Percentiles rank a stretch among this genome's conserved stretches.
phyloP scores from a whole-genome alignment of 2,888 invertebrate genomes.

The Onthophagus sagittarius region DNA sequence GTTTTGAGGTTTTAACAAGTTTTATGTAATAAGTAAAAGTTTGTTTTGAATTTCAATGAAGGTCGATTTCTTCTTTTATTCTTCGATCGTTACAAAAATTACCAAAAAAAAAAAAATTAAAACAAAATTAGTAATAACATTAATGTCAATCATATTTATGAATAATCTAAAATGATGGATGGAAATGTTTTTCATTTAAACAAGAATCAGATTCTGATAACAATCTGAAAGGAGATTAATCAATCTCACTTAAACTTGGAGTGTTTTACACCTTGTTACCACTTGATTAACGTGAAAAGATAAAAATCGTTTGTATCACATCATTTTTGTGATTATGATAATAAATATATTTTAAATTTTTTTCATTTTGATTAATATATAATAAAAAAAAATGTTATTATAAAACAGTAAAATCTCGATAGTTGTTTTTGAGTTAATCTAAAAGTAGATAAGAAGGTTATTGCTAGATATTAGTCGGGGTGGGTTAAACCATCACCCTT shows the following conservation, averaged over 20 bases:
- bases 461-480: too few relatives aligned
- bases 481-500: too few relatives aligned
- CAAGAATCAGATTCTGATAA: not conserved
- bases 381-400: too few relatives aligned
- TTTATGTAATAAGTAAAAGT: not conserved
- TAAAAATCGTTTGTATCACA: not conserved
- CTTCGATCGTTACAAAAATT: too few relatives aligned
- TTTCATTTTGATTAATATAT: not conserved
- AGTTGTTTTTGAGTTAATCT: too few relatives aligned
- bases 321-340: not conserved
- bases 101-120: too few relatives aligned
- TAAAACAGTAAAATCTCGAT: too few relatives aligned
- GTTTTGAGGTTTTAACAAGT: not conserved
- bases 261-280: not conserved
- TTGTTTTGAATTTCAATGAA: too few relatives aligned
- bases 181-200: not conserved
- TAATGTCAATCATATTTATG: not conserved
- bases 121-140: too few relatives aligned
- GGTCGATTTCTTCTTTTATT: too few relatives aligned
- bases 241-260: not conserved
- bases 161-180: not conserved
- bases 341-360: not conserved
- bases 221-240: not conserved
- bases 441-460: too few relatives aligned
- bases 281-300: not conserved